phyloP scores from a whole-genome alignment of 2,797 vertebrate genomes.

The Gymnothorax reevesii region DNA sequence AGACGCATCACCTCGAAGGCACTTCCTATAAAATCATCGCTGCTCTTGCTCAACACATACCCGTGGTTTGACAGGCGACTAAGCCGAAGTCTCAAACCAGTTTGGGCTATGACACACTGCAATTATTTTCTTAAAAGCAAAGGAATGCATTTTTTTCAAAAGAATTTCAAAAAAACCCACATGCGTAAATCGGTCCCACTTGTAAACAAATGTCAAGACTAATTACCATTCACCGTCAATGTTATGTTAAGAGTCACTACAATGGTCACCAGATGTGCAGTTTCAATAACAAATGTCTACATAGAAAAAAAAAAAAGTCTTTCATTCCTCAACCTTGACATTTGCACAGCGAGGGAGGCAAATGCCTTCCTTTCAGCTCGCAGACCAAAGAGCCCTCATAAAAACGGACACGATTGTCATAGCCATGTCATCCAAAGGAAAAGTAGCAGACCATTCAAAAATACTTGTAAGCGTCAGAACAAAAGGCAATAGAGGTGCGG shows the following conservation, averaged over 20 bases:
- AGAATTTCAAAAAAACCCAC: constrained; percentile 25
- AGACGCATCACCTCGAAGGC: not conserved
- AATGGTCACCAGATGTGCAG: constrained; percentile 50
- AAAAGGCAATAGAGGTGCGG: not conserved
- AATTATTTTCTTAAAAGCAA: constrained; percentile 35
- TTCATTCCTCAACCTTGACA: constrained; percentile 36
- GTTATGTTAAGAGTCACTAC: constrained; percentile 44
- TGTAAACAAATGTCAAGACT: constrained; percentile 55
- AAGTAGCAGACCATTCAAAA: constrained; percentile 38
- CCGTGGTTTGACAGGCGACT: constrained; percentile 42
- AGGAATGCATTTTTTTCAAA: constrained; percentile 14
- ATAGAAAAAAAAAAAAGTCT: constrained; percentile 29
- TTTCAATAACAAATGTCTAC: constrained; percentile 41
- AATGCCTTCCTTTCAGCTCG: constrained; percentile 27
- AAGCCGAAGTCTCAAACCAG: constrained; percentile 31
- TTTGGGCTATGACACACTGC: constrained; percentile 20
- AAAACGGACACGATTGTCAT: constrained; percentile 23
- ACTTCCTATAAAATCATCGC: not conserved
- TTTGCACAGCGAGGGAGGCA: constrained; percentile 8
- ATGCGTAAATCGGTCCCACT: constrained; percentile 38
- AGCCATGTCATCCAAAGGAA: constrained; percentile 6
- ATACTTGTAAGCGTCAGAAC: not conserved
- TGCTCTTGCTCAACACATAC: constrained; percentile 29
- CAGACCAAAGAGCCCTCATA: constrained; percentile 5
- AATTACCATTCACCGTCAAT: constrained; percentile 46